phyloP scores from a whole-genome alignment of 2,888 invertebrate genomes.

The Agriotes lineatus region DNA sequence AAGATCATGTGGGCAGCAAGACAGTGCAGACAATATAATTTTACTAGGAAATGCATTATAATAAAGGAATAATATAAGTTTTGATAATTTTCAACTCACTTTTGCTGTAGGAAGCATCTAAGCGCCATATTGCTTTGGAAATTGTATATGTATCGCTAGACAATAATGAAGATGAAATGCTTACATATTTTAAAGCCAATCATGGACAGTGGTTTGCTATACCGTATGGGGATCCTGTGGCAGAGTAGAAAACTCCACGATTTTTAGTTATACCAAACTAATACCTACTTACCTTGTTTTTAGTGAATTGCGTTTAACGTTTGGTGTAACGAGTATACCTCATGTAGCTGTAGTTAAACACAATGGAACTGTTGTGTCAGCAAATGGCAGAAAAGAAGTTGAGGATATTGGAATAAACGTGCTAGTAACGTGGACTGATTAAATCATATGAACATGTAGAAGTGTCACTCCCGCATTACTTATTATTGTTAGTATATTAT shows the following conservation, averaged over 20 bases:
- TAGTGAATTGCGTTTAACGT: conserved; percentile 50
- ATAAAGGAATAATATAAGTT: too few species aligned
- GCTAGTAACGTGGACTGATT: conserved; percentile 50
- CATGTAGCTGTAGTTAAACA: conserved; percentile 49
- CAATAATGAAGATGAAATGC: conserved; percentile 45
- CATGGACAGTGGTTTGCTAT: conserved; percentile 56
- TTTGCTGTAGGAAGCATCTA: conserved; percentile 47
- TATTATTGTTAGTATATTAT: too few species aligned
- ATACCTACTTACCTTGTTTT: too few species aligned
- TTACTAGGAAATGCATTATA: too few species aligned
- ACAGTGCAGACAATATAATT: too few species aligned
- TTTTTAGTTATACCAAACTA: conserved; percentile 25
- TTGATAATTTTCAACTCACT: too few species aligned
- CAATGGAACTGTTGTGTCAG: conserved; percentile 50
- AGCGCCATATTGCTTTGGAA: conserved; percentile 48
- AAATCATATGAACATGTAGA: too few species aligned
- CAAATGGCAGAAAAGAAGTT: conserved; percentile 50
- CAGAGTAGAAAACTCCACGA: conserved; percentile 6
- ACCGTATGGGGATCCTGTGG: conserved; percentile 44
- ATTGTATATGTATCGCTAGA: conserved; percentile 54
- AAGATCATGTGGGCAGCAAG: too few species aligned
- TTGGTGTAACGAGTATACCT: conserved; percentile 50
- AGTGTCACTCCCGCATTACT: too few species aligned
- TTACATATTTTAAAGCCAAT: conserved; percentile 48
- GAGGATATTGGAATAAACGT: conserved; percentile 51